Evolutionary conservation across 2,113 vertebrate genomes (phyloP).

Genomic region (Bungarus multicinctus): DNA sequence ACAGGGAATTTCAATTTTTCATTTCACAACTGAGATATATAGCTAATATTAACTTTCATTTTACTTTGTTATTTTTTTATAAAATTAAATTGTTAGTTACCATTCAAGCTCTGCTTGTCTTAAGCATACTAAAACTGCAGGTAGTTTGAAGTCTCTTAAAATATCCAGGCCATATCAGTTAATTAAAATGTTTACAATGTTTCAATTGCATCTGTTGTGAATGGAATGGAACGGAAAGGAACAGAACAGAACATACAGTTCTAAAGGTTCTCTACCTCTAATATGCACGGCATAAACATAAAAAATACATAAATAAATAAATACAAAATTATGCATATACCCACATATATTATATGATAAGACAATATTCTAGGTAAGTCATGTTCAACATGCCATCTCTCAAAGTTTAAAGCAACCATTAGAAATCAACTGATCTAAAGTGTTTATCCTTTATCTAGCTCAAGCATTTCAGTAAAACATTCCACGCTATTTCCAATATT

Average conservation of each 20-base stretch:
- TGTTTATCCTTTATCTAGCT: not conserved
- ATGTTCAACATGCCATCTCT: not conserved
- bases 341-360: not conserved
- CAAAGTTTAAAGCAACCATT: not conserved
- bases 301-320: too few species aligned
- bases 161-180: not conserved
- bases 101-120: not conserved
- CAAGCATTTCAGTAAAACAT: not conserved
- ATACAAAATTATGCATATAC: too few species aligned
- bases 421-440: not conserved
- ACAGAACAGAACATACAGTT: too few species aligned
- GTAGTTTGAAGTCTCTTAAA: not conserved
- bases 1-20: not conserved
- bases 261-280: too few species aligned
- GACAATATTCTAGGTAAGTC: not conserved
- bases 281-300: too few species aligned
- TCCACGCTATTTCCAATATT: not conserved
- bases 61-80: not conserved
- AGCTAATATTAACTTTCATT: not conserved
- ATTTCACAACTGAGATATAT: not conserved
- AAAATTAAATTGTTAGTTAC: not conserved
- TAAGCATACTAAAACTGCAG: not conserved
- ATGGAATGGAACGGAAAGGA: too few species aligned
- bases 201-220: not conserved
- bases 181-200: not conserved